These are phyloP conservation scores for Xanthorhoe designata DNA, from an alignment of 2,888 invertebrate species.

Conservation along the genomic window DNA sequence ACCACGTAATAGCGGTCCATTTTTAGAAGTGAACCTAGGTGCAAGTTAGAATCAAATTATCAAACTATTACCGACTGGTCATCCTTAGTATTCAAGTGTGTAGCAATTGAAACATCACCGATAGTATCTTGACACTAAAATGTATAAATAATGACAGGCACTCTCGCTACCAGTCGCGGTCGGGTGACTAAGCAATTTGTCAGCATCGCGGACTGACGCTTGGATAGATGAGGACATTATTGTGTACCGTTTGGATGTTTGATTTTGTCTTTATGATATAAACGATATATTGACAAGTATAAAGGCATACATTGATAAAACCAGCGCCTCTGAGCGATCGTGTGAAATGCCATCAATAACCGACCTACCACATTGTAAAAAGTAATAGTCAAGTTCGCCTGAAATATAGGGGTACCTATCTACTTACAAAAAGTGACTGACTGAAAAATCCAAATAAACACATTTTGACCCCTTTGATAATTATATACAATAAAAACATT, in stretches of 20 bases:
- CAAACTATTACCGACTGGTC: no score
- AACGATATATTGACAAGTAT: background rate
- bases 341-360: no score
- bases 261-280: background rate
- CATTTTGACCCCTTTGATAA: no score
- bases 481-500: no score
- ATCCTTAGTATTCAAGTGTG: background rate
- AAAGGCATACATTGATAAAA: no score
- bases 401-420: no score
- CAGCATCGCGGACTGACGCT: conserved; percentile 26
- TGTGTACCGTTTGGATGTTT: background rate
- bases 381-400: no score
- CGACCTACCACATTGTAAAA: no score
- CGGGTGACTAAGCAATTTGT: conserved; percentile 44
- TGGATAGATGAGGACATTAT: conserved; percentile 8
- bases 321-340: no score
- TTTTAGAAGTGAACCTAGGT: background rate
- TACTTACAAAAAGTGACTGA: no score
- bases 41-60: background rate
- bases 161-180: conserved; percentile 38
- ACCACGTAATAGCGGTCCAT: no score
- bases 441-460: no score
- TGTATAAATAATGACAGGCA: conserved; percentile 28
- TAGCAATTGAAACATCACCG: background rate
- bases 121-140: conserved; percentile 1